phyloP scores from a whole-genome alignment of 1,140 invertebrate species.

The Drosophila kepulauana region DNA sequence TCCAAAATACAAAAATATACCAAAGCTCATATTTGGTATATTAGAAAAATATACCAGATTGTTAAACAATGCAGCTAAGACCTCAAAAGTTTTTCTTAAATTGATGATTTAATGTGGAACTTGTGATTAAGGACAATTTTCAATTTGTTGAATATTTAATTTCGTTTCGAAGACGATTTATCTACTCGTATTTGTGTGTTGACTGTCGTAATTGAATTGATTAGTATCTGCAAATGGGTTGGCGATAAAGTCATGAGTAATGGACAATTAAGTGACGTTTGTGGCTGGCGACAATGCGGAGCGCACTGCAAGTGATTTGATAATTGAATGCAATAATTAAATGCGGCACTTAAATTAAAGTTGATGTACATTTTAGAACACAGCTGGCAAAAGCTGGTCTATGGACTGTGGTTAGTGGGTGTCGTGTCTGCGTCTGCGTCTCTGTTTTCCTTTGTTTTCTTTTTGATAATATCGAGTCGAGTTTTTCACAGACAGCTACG shows the following conservation, averaged over 20 bases:
- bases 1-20: no score
- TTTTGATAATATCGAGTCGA: neutral
- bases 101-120: no score
- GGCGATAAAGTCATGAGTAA: neutral
- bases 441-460: constrained; percentile 1
- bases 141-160: no score
- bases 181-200: neutral
- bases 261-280: neutral
- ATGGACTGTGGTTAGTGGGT: neutral
- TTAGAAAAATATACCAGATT: no score
- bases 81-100: no score
- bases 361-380: neutral
- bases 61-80: no score
- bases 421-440: constrained; percentile 7
- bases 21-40: no score
- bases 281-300: neutral
- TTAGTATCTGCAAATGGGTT: neutral
- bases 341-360: neutral
- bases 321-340: constrained; percentile 1
- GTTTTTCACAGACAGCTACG: constrained; percentile 16
- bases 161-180: neutral
- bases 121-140: no score
- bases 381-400: constrained; percentile 5
- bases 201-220: neutral
- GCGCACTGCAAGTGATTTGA: neutral